Evolutionary conservation across 2,113 vertebrate genomes (phyloP), one percentile per base, ranked within the genome.

Genomic region (Tautogolabrus adspersus): DNA sequence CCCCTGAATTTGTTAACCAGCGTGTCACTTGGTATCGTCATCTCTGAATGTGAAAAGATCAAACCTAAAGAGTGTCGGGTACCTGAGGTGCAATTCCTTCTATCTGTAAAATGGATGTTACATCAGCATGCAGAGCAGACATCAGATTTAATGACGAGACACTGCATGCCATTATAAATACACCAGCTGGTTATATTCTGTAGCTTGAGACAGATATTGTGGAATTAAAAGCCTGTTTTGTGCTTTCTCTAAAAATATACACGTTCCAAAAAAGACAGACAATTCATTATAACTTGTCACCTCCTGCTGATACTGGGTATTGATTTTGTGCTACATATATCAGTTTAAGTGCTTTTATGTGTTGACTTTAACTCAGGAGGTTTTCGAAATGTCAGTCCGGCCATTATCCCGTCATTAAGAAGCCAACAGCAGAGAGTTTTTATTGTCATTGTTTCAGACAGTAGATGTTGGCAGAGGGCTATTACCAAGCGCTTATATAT

Each of bases 11-110:
- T 83, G 74, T 82, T 88, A 79, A 76, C 66, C 70, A 61, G 22
- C 49, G 68, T 71, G 81, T 84, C 65, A 16, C 72, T 10, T 13
- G 73, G 70, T 34, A 78, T 87, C 75, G 44, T 71, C 42, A 74
- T 72, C 67, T 55, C 21, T 51, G 34, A 61, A 77, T 52, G 40
- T 56, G 74, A 60, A 22, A 79, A 79, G 59, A 84, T 86, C 75
- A 80, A 87, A 82, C 37, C 49, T 18, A 26, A 66, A 38, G 47
- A 51, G 34, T 64, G 72, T 79, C 77, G 82, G n/a, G 57, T 80
- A 83, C 72, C 79, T 80, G 3, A 80, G 79, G 79, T 80, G 69
- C 44, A 75, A 61, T 65, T 75, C 54, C 72, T 68, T 84, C 72
- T 55, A 42, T 77, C 81, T 84, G 22, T 56, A 84, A 84, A 84